These are phyloP conservation scores for Drosophila tristis DNA, from an alignment of 1,140 invertebrate genomes.

Conservation along the genomic window DNA sequence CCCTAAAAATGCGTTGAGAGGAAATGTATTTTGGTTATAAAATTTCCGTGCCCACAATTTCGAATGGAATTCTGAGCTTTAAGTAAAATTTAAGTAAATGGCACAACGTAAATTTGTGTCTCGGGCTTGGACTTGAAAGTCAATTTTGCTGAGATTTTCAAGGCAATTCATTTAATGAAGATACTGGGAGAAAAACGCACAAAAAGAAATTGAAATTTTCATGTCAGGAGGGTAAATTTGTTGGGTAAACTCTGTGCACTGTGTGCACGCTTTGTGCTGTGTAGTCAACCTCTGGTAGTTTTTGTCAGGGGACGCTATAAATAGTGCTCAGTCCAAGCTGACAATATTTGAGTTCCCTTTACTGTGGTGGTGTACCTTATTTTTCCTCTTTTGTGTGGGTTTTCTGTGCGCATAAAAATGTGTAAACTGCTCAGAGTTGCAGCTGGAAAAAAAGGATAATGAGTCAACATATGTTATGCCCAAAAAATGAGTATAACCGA, in stretches of 20 bases:
- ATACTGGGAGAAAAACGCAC: not conserved
- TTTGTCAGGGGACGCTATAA: constrained; percentile 26
- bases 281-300: constrained; percentile 21
- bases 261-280: not conserved
- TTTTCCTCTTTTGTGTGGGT: too few relatives aligned
- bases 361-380: not conserved
- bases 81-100: constrained; percentile 51
- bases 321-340: constrained; percentile 19
- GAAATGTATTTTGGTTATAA: constrained; percentile 14
- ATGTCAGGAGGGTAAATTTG: constrained; percentile 17
- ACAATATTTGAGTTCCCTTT: constrained; percentile 10
- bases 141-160: constrained; percentile 48
- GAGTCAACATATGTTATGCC: constrained; percentile 61
- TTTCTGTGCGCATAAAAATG: not conserved
- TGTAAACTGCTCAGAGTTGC: not conserved
- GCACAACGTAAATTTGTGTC: constrained; percentile 31
- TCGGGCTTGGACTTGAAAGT: constrained; percentile 2
- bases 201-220: constrained; percentile 22
- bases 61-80: constrained; percentile 20
- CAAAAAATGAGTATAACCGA: constrained; percentile 22
- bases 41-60: constrained; percentile 1
- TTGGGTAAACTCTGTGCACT: constrained; percentile 9
- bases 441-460: constrained; percentile 59
- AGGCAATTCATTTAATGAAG: constrained; percentile 54
- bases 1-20: constrained; percentile 30